Base-by-base conservation (phyloP, 2,888 invertebrate species). In the Parasteatoda lunata region DNA sequence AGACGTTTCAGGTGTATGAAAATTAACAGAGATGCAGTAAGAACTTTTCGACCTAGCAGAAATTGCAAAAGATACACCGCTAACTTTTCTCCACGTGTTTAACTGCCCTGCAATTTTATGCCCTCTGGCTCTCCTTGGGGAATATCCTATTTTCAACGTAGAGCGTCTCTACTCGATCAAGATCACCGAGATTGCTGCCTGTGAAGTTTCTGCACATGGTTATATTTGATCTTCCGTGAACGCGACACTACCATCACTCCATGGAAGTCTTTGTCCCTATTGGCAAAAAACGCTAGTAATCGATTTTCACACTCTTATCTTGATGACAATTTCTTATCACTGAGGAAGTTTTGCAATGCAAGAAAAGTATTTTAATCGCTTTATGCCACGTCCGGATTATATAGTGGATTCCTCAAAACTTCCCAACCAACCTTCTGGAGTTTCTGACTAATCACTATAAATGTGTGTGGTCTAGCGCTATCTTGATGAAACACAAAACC, bases 401-500 rank as follows among this genome's bases (percentile, higher is more conserved):
- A 66, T 30, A n/a, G n/a, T 66, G 66, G n/a, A 66, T 13, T 5
- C 4, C 4, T 5, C 9, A 52, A 77, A 77, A 77, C 48, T 64
- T 68, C 52, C 52, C 52, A 66, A 48, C 47, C 4, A 48, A 66
- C 9, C 59, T 48, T 45, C 4, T 30, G 11, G n/a, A 51, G 45
- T n/a, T 47, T 52, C 11, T 47, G 64, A 11, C 77, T 30, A 64
- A 9, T 77, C 48, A 68, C 9, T 66, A 15, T 2, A 66, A 49
- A 52, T 15, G 5, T 7, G 48, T 49, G 52, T 66, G 65, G 45
- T 49, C 52, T 13, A 8, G 15, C 3, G 15, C 52, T 72, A 3
- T 52, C 72, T 51, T 66, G 66, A 68, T 77, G 13, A 5, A 51
- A 77, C 66, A 68, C 66, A 66, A 5, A 7, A 66, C 7, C n/a